Base-by-base conservation (phyloP, 1,140 invertebrate species). In the Leptinotarsa lineolata region DNA sequence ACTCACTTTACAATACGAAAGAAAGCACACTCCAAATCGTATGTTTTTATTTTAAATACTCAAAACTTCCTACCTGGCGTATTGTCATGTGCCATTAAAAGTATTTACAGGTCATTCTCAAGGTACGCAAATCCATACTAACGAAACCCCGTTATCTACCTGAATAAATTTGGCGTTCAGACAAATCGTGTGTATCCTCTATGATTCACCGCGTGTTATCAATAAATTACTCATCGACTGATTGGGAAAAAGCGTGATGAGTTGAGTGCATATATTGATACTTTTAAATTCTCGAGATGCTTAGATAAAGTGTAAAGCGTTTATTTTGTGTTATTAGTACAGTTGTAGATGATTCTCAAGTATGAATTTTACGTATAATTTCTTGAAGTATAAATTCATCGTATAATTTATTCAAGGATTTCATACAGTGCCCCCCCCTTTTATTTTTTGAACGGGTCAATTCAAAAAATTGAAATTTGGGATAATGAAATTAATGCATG, bases 151-250 rank as follows among this genome's bases (percentile, higher is more conserved):
- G n/a, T 54, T 54, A 54, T 54, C 48, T 54, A 54, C 48, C 48
- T 54, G 48, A 54, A 54, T 54, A 54, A 54, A 54, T 54, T 54
- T 54, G 48, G 48, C n/a, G 15, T 54, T 54, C 48, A 18, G 5
- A 54, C 48, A 54, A 54, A 54, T 54, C 2, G 48, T n/a, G 48
- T n/a, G 48, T 54, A 54, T 54, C 16, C 48, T 54, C 48, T 6
- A 54, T 54, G 48, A 54, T 54, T 54, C 48, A 54, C 48, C 30
- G n/a, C 13, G 4, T 13, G 46, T 54, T 54, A 54, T 54, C 48
- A 54, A 54, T 54, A 54, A 54, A 54, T 54, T 54, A 54, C 48
- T 54, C 48, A 54, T 54, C 48, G 6, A 54, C 48, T 54, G 4
- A 54, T 54, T 54, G 16, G 16, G n/a, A 54, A 54, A 54, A 54